Base-by-base conservation (phyloP, 2,888 invertebrate genomes). In the Phalera bucephala region DNA sequence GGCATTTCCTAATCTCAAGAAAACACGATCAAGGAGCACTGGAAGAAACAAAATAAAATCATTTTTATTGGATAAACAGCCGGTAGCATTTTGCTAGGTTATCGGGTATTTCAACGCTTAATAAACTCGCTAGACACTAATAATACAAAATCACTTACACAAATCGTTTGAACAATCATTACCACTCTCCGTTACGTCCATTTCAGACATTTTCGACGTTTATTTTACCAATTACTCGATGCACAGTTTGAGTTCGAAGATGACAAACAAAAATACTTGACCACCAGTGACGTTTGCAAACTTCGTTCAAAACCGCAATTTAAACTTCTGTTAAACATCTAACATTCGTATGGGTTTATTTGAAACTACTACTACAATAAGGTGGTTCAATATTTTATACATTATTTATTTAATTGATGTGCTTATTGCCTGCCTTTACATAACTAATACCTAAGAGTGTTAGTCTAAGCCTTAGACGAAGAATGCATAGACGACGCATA, bases 21-120 rank as follows among this genome's bases (percentile, higher is more conserved):
- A 95, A 8, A 98, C 97, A 52, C 97, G 91, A 77, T 98, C 98
- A 71, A 98, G 88, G 31, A 98, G 91, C 78, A 94, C 97, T 97
- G 65, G 34, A 90, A 75, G 41, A 38, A 49, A 36, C 38, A 48
- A 28, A 38, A 27, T 17, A 32, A 33, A 31, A 17, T 21, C 20
- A 33, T 33, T 38, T 37, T 35, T 31, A 42, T 28, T 36, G 41
- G 40, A 45, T 47, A 51, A 60, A 46, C 53, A 58, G 43, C 71
- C 72, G 70, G 68, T 50, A 28, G 27, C 17, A 14, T 28, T 12
- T 27, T 17, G 11, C 19, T 41, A 52, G 52, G 57, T 52, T 52
- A 52, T 29, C 25, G 34, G 5, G 7, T 15, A 23, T 37, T 45
- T 28, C 12, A 26, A 25, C 20, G 20, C 13, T 31, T 28, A 20